Evolutionary conservation across 2,113 vertebrate species (phyloP).

Genomic region (Pelecanoides urinatrix): DNA sequence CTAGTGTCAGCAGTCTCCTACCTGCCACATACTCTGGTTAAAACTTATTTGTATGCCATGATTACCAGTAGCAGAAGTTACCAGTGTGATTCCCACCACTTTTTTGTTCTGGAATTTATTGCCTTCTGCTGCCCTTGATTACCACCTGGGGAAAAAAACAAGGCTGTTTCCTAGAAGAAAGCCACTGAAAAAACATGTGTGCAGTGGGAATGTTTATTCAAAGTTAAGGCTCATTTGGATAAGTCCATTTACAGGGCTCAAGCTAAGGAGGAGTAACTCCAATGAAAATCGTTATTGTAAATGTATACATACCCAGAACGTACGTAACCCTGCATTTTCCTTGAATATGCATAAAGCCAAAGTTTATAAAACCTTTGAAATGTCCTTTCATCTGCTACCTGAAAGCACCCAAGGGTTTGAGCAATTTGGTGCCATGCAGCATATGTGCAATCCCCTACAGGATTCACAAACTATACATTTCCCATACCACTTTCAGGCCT

Average conservation of each 20-base stretch:
- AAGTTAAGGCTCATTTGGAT: not conserved
- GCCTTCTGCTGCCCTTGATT: not conserved
- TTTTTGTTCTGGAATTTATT: not conserved
- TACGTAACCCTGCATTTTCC: not conserved
- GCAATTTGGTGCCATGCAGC: not conserved
- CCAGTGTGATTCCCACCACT: not conserved
- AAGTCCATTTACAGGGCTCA: not conserved
- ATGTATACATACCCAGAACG: accelerated
- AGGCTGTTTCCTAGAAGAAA: not conserved
- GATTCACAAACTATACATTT: not conserved
- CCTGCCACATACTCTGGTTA: not conserved
- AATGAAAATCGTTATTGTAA: not conserved
- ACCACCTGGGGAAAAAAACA: not conserved
- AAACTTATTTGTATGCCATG: not conserved
- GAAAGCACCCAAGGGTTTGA: not conserved
- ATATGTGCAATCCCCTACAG: not conserved
- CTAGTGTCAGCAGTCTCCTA: not conserved
- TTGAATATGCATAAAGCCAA: not conserved
- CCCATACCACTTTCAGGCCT: not conserved
- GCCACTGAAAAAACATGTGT: not conserved
- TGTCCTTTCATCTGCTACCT: not conserved
- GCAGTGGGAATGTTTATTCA: not conserved
- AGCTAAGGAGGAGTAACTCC: not conserved
- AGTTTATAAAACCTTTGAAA: not conserved
- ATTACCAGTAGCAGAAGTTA: not conserved